phyloP scores from a whole-genome alignment of 2,113 vertebrate genomes.

The Spheniscus mendiculus region DNA sequence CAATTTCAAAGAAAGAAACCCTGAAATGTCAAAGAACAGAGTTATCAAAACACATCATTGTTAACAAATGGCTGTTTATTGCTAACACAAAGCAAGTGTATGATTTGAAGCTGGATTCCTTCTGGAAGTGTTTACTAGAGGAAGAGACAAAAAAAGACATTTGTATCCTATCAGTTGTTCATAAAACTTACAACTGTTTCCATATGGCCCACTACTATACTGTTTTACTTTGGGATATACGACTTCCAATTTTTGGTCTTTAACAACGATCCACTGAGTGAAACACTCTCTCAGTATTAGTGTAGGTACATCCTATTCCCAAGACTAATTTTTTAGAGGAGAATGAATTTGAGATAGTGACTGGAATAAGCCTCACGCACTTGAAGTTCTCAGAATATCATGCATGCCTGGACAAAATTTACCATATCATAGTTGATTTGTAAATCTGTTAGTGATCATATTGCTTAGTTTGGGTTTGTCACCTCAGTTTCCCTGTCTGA shows the following conservation, averaged over 20 bases:
- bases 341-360: not conserved
- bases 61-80: conserved; percentile 67
- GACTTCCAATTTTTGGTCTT: not conserved
- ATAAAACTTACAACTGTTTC: conserved; percentile 37
- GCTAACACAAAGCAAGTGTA: conserved; percentile 54
- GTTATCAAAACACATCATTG: conserved; percentile 62
- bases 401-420: not conserved
- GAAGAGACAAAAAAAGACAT: conserved; percentile 53
- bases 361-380: not conserved
- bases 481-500: not conserved
- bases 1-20: conserved; percentile 40
- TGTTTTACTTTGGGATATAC: not conserved
- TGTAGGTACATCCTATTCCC: not conserved
- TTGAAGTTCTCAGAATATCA: not conserved
- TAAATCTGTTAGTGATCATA: not conserved
- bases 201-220: not conserved
- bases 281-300: not conserved
- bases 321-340: not conserved
- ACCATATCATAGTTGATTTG: not conserved
- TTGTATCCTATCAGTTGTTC: conserved; percentile 36
- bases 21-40: conserved; percentile 57
- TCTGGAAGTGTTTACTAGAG: conserved; percentile 48
- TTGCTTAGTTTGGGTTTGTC: not conserved
- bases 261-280: not conserved
- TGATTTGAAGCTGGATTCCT: conserved; percentile 40